phyloP scores from a whole-genome alignment of 2,113 vertebrate genomes.

The Gallinago paraguaiae region DNA sequence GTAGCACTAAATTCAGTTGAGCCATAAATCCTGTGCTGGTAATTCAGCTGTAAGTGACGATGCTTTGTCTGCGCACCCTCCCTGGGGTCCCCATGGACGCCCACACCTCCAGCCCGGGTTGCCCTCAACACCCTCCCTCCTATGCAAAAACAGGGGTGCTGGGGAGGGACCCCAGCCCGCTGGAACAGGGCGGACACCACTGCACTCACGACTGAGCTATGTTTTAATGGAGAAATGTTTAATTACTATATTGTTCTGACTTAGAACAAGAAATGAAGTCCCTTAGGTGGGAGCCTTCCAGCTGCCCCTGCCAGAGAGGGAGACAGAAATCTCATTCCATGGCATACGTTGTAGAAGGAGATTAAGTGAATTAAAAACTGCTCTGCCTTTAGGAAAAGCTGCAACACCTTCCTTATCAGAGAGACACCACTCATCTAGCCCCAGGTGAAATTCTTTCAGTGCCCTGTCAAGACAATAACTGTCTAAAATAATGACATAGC shows the following conservation, averaged over 20 bases:
- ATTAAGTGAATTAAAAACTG: not conserved
- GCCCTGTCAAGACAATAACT: not conserved
- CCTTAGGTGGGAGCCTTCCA: not conserved
- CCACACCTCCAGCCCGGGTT: not conserved
- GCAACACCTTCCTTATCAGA: not conserved
- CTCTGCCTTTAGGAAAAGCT: not conserved
- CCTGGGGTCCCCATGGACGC: rapidly evolving
- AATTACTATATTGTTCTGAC: not conserved
- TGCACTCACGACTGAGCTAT: not conserved
- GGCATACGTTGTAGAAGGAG: not conserved
- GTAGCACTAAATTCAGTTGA: conserved; percentile 16
- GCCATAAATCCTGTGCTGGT: not conserved
- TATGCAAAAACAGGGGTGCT: not conserved
- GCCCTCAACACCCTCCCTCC: not conserved
- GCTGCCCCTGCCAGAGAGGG: rapidly evolving
- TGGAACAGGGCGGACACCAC: not conserved
- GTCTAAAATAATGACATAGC: not conserved
- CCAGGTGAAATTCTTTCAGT: rapidly evolving
- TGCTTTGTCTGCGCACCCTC: not conserved
- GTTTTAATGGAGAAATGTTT: not conserved
- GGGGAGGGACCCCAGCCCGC: rapidly evolving
- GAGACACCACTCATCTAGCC: not conserved
- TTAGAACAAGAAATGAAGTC: not conserved
- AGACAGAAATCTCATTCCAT: not conserved
- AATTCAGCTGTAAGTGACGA: not conserved